Base-by-base conservation (phyloP, 2,797 vertebrate genomes). In the Huso huso region DNA sequence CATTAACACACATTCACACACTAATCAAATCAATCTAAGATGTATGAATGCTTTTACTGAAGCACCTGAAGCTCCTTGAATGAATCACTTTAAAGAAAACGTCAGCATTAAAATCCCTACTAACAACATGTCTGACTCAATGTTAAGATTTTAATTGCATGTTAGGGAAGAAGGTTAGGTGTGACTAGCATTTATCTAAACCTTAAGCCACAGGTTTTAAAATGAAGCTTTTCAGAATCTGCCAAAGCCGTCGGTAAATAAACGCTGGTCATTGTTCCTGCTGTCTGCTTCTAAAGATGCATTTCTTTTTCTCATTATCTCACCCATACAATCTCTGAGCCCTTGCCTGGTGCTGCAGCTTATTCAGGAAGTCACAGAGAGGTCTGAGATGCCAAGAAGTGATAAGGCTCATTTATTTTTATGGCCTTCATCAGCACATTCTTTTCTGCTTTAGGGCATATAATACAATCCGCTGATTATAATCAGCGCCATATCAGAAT, bases 341-440 rank as follows among this genome's bases (percentile, higher is more conserved):
- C 87, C 78, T 84, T 94, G 91, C 94, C 89, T 93, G 89, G 88
- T 89, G 84, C 79, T 73, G 84, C 77, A 86, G 85, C 84, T 91
- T 89, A 87, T 81, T 88, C 89, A 85, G 75, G 82, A 89, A 92
- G 88, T 89, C 88, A 87, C 81, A 77, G 84, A 87, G 90, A 91
- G 90, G 85, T 84, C 87, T 81, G 81, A 91, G 92, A 94, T 93
- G 92, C 91, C 93, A 93, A 89, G 87, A 91, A 89, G 87, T 89
- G 93, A 94, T 93, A 95, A 93, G 91, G 89, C 87, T 94, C 90
- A 92, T 94, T 95, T 94, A 91, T 89, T 93, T 93, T 90, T 89
- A 89, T 82, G 79, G 79, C 82, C 83, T 88, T 92, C 90, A 94
- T 95, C 94, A 94, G 93, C 93, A 93, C 75, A 93, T 93, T 93